Conservation (phyloP, 2,888 invertebrate genomes). For the Acronicta leporina region DNA sequence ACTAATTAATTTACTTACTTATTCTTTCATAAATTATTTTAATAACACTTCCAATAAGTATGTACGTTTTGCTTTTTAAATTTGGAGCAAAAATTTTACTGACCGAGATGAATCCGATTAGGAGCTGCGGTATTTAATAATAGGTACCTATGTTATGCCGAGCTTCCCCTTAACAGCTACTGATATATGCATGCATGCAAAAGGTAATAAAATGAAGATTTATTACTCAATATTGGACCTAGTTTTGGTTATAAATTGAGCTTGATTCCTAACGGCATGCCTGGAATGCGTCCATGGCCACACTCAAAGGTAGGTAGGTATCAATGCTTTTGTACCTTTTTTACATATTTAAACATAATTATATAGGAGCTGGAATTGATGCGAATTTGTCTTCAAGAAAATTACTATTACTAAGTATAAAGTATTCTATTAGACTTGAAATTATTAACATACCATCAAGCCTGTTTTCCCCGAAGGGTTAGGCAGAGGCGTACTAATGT, state of each 20-base stretch:
- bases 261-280: slow-evolving; percentile 53
- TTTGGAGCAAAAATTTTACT: too few relatives aligned
- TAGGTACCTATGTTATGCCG: neutral
- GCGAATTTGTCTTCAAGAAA: too few relatives aligned
- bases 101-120: neutral
- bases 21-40: too few relatives aligned
- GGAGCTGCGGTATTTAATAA: neutral
- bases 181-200: slow-evolving; percentile 44
- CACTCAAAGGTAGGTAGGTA: neutral
- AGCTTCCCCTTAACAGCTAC: slow-evolving; percentile 44
- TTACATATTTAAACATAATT: neutral
- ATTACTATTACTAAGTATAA: too few relatives aligned
- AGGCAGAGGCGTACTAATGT: too few relatives aligned
- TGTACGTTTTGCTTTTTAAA: too few relatives aligned
- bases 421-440: too few relatives aligned
- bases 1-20: too few relatives aligned
- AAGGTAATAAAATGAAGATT: slow-evolving; percentile 58
- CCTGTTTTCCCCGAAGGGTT: too few relatives aligned
- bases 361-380: too few relatives aligned
- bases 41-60: too few relatives aligned
- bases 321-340: neutral
- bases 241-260: slow-evolving; percentile 57
- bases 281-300: slow-evolving; percentile 42
- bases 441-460: too few relatives aligned
- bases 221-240: slow-evolving; percentile 60